A percentile compares a stretch with the other conserved stretches of the same genome.
These are phyloP conservation scores for Axea sp. DNA, from an alignment of 2,888 invertebrate genomes.

Conservation along the genomic window DNA sequence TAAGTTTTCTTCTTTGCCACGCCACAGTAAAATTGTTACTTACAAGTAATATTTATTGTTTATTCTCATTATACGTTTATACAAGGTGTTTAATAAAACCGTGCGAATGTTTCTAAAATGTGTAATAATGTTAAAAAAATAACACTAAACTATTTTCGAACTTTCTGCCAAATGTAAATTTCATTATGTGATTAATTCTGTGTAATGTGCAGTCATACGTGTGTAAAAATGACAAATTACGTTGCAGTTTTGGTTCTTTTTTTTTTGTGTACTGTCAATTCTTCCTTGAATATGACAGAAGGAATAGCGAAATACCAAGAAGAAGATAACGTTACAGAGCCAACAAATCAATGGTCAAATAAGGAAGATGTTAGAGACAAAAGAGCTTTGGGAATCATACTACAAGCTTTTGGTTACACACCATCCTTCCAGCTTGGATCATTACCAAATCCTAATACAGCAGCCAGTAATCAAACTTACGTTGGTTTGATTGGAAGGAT, in stretches of 20 bases:
- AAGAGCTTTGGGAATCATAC: constrained; percentile 74
- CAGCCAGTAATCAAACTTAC: constrained; percentile 38
- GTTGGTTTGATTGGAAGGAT: constrained; percentile 53
- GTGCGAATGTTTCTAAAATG: background rate
- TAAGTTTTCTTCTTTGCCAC: constrained; percentile 11
- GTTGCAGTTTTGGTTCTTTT: constrained; percentile 1
- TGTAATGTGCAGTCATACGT: constrained; percentile 1
- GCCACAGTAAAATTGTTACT: background rate
- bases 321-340: background rate
- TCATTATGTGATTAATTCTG: constrained; percentile 10
- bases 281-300: too few relatives aligned
- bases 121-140: background rate
- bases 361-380: constrained; percentile 70
- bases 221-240: constrained; percentile 9
- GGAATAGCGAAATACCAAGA: background rate
- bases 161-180: too few relatives aligned
- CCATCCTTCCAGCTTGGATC: constrained; percentile 71
- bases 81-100: too few relatives aligned
- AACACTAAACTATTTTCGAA: background rate
- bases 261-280: background rate
- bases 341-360: background rate
- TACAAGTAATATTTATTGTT: too few relatives aligned
- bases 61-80: too few relatives aligned
- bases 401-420: constrained; percentile 75
- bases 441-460: constrained; percentile 68